Percentiles rank a stretch among this genome's conserved stretches.
phyloP scores from a whole-genome alignment of 2,797 vertebrate species.

The Rachycentron canadum region DNA sequence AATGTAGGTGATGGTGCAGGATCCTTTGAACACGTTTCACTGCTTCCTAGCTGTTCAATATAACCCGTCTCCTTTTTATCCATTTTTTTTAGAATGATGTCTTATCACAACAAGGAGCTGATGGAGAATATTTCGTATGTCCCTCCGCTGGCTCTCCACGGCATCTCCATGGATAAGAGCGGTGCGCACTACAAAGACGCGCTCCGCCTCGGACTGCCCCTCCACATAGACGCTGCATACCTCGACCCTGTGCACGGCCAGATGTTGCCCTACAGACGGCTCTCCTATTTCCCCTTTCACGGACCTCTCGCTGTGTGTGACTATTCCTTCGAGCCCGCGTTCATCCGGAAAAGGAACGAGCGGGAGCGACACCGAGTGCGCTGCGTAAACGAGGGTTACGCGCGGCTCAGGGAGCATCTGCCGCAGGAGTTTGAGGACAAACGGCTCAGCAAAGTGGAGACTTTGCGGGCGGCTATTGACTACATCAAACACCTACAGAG shows the following conservation, averaged over 20 bases:
- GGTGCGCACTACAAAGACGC: slow-evolving; percentile 75
- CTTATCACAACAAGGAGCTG: slow-evolving; percentile 57
- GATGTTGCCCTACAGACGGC: slow-evolving; percentile 49
- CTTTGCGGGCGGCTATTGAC: slow-evolving; percentile 91
- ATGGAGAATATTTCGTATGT: slow-evolving; percentile 69
- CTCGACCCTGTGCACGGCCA: slow-evolving; percentile 78
- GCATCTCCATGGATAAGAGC: slow-evolving; percentile 71
- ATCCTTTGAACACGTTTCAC: background rate
- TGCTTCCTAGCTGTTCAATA: background rate
- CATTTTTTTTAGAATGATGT: slow-evolving; percentile 62
- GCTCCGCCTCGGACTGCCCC: slow-evolving; percentile 74
- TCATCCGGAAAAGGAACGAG: slow-evolving; percentile 93
- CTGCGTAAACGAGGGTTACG: slow-evolving; percentile 96
- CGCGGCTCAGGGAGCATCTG: slow-evolving; percentile 91
- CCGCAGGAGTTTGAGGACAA: slow-evolving; percentile 89
- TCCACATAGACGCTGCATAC: slow-evolving; percentile 80
- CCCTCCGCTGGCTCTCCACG: slow-evolving; percentile 68
- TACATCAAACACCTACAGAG: slow-evolving; percentile 94
- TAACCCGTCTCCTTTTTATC: fast-evolving
- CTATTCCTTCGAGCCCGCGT: slow-evolving; percentile 90
- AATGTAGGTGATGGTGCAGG: background rate
- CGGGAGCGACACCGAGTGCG: slow-evolving; percentile 93
- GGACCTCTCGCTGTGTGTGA: slow-evolving; percentile 78
- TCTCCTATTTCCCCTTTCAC: slow-evolving; percentile 68
- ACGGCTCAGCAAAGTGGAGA: slow-evolving; percentile 95